phyloP scores from a whole-genome alignment of 2,888 invertebrate genomes.

The Chironomus tentans region DNA sequence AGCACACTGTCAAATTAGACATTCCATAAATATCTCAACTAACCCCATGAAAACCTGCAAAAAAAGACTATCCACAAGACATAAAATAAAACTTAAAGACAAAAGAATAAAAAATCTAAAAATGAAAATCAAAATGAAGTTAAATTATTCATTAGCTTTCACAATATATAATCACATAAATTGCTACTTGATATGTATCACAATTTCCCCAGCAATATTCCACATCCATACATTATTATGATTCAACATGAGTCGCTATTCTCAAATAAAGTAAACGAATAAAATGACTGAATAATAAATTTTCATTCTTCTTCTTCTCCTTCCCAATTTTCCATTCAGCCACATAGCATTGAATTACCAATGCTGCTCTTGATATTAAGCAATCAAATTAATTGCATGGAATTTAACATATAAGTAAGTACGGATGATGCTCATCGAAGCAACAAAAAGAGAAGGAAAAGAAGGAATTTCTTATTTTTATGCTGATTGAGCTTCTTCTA shows the following conservation, averaged over 20 bases:
- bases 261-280: background rate
- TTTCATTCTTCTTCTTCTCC: background rate
- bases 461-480: background rate
- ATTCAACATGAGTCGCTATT: conserved; percentile 2
- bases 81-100: too few relatives aligned
- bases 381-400: conserved; percentile 10
- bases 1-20: too few relatives aligned
- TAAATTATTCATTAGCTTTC: background rate
- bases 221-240: background rate
- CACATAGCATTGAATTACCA: background rate
- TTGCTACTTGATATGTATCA: background rate
- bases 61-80: too few relatives aligned
- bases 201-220: background rate
- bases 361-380: background rate
- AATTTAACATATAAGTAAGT: background rate
- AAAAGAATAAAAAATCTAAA: background rate
- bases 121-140: background rate
- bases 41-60: too few relatives aligned
- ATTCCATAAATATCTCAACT: too few relatives aligned
- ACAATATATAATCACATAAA: background rate
- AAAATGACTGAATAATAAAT: conserved; percentile 6
- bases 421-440: background rate
- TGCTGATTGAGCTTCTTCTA: background rate
- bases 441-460: too few relatives aligned
- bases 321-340: background rate